Conservation (phyloP, 2,113 vertebrate species). For the Eira barbara region DNA sequence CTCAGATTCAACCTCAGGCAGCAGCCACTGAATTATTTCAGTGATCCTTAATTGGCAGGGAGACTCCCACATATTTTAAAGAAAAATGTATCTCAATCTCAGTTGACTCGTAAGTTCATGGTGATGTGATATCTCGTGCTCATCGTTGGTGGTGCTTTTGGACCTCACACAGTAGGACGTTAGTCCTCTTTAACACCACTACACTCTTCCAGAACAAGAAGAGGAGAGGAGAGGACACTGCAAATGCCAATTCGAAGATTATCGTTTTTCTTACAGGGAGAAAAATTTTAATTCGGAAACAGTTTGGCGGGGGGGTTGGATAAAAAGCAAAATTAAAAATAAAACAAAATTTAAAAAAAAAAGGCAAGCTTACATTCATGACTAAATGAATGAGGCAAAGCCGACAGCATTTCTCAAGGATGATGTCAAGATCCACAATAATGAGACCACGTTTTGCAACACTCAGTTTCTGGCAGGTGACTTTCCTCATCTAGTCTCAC, state of each 20-base stretch:
- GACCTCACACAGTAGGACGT: background rate
- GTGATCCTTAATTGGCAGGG: background rate
- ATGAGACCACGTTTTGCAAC: background rate
- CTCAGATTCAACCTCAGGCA: background rate
- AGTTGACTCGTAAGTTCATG: background rate
- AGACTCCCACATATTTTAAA: background rate
- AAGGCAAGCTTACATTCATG: background rate
- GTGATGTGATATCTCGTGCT: background rate
- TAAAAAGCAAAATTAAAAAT: background rate
- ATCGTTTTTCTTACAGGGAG: background rate
- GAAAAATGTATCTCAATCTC: background rate
- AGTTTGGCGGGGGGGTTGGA: background rate
- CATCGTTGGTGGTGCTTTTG: background rate
- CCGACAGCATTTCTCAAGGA: background rate
- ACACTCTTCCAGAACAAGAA: background rate
- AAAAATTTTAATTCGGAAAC: constrained; percentile 32
- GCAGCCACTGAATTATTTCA: background rate
- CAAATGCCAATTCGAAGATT: constrained; percentile 24
- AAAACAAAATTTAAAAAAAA: background rate
- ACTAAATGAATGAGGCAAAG: background rate
- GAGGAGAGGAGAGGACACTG: constrained; percentile 38
- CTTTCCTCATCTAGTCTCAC: background rate
- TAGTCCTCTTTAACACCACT: constrained; percentile 17
- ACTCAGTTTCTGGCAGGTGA: background rate
- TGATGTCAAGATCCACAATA: background rate